Percentiles rank a stretch among this genome's conserved stretches.
phyloP scores from a whole-genome alignment of 2,888 invertebrate genomes.

The Drosophila longiperda region DNA sequence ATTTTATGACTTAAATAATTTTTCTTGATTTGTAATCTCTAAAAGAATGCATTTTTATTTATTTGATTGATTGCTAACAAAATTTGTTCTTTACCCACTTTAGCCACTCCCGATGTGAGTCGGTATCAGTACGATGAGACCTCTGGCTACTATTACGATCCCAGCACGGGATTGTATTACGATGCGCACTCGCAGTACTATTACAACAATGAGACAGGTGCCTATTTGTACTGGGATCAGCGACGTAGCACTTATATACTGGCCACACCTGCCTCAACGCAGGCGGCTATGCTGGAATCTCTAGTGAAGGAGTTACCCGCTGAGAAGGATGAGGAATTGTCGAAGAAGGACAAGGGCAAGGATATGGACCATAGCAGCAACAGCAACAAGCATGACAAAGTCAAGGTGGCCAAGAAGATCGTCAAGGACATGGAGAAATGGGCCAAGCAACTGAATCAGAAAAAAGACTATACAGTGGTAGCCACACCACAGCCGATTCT shows the following conservation, averaged over 20 bases:
- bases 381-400: constrained; percentile 93
- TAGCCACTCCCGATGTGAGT: constrained; percentile 93
- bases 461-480: constrained; percentile 89
- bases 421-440: constrained; percentile 95
- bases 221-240: constrained; percentile 98
- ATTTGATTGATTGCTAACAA: background rate
- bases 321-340: constrained; percentile 66
- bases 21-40: background rate
- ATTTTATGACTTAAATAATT: background rate
- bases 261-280: constrained; percentile 81
- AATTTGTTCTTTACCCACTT: background rate
- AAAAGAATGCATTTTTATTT: no score
- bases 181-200: constrained; percentile 98
- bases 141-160: constrained; percentile 98
- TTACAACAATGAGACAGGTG: constrained; percentile 95
- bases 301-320: constrained; percentile 56
- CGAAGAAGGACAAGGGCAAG: constrained; percentile 87
- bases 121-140: constrained; percentile 97
- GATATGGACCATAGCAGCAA: constrained; percentile 74
- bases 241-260: constrained; percentile 87
- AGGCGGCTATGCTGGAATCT: constrained; percentile 77
- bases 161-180: constrained; percentile 96
- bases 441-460: constrained; percentile 98
- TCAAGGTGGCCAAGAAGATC: constrained; percentile 98
- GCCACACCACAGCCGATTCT: constrained; percentile 82